A percentile compares a stretch with the other conserved stretches of the same genome.
These are phyloP conservation scores for Eudyptes chrysolophus DNA, from an alignment of 2,113 vertebrate genomes.

Conservation along the genomic window DNA sequence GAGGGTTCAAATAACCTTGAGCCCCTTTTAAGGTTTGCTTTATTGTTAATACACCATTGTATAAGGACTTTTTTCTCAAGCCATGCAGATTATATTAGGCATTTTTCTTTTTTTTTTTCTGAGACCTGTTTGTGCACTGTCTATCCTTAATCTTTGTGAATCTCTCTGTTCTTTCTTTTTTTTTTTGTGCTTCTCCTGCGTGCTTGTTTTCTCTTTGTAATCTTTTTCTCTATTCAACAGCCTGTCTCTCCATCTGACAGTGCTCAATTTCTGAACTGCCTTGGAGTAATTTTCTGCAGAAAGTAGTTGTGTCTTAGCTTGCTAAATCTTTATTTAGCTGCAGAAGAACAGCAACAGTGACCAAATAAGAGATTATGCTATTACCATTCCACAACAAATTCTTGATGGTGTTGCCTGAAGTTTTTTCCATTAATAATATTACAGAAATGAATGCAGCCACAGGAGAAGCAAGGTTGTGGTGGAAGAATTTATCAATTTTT, in stretches of 20 bases:
- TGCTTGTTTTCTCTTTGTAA: not conserved
- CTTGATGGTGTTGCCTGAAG: not conserved
- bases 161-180: not conserved
- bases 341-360: constrained; percentile 12
- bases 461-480: not conserved
- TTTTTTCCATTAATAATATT: not conserved
- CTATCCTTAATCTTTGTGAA: not conserved
- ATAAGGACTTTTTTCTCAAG: not conserved
- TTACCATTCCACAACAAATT: not conserved
- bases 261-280: constrained; percentile 29
- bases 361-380: not conserved
- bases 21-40: not conserved
- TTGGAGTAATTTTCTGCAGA: constrained; percentile 11
- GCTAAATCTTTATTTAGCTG: constrained; percentile 11
- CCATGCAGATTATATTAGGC: not conserved
- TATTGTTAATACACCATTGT: not conserved
- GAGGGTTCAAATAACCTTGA: not conserved
- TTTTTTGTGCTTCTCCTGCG: not conserved
- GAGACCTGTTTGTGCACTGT: not conserved
- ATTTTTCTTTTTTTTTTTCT: not conserved
- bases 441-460: not conserved
- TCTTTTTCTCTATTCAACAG: not conserved
- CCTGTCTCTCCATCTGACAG: not conserved
- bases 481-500: not conserved
- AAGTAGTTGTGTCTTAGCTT: not conserved